Percentiles rank a stretch among this genome's conserved stretches.
Evolutionary conservation across 2,797 vertebrate genomes (phyloP).

Genomic region (Gouania willdenowi): DNA sequence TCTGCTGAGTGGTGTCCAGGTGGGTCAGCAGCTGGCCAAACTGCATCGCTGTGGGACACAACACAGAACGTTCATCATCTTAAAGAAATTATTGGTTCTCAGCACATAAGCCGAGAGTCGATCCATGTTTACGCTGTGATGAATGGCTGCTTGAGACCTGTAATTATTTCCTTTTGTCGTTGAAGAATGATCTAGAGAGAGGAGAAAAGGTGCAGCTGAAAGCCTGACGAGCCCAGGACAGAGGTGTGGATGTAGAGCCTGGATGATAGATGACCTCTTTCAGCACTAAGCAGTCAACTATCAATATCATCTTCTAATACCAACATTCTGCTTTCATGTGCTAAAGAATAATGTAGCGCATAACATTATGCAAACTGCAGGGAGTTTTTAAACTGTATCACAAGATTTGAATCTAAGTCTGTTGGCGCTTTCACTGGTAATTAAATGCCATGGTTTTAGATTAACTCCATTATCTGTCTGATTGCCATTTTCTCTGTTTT

Average conservation of each 20-base stretch:
- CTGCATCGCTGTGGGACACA: constrained; percentile 80
- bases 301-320: constrained; percentile 48
- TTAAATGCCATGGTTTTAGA: constrained; percentile 24
- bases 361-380: constrained; percentile 34
- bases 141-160: constrained; percentile 3
- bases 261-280: constrained; percentile 43
- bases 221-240: constrained; percentile 52
- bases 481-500: constrained; percentile 32
- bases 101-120: no score
- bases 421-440: constrained; percentile 28
- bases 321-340: constrained; percentile 44
- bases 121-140: constrained; percentile 1
- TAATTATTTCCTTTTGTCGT: constrained; percentile 3
- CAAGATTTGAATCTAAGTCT: constrained; percentile 45
- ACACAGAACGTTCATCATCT: not conserved
- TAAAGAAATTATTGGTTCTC: not conserved
- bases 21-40: constrained; percentile 93
- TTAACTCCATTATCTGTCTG: constrained; percentile 38
- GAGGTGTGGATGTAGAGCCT: constrained; percentile 16
- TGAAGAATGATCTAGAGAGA: constrained; percentile 3
- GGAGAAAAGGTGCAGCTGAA: not conserved
- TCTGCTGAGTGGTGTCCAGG: constrained; percentile 92
- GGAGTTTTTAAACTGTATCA: constrained; percentile 25
- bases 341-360: constrained; percentile 48
- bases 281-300: constrained; percentile 28